Percentiles rank a stretch among this genome's conserved stretches.
phyloP scores from a whole-genome alignment of 2,797 vertebrate species.

The Crocidura indochinensis region DNA sequence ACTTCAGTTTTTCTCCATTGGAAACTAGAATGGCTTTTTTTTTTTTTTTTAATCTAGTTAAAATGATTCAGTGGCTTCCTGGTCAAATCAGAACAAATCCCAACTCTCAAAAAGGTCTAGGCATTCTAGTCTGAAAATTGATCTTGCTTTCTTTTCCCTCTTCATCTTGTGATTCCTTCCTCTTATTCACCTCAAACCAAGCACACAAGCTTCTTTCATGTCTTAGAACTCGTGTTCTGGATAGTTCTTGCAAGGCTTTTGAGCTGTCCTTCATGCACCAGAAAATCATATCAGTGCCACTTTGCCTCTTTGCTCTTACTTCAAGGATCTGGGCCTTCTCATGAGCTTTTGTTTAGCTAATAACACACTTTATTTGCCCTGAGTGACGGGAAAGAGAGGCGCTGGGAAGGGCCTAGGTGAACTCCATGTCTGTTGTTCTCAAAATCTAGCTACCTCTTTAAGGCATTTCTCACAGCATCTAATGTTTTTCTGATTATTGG shows the following conservation, averaged over 20 bases:
- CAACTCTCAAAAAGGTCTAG: neutral
- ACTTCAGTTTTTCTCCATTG: neutral
- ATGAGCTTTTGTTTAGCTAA: no score
- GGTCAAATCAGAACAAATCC: neutral
- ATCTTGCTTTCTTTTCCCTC: neutral
- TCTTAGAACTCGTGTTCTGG: neutral
- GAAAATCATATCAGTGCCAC: neutral
- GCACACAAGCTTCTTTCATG: neutral
- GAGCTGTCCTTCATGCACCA: neutral
- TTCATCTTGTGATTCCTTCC: no score
- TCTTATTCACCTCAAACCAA: neutral
- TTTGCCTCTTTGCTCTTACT: no score
- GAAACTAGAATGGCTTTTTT: slow-evolving; percentile 36
- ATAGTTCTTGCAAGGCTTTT: neutral
- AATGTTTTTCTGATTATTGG: neutral
- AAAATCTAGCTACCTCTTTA: neutral
- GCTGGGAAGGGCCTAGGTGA: neutral
- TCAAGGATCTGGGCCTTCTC: no score
- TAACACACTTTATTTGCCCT: no score
- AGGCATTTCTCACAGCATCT: neutral
- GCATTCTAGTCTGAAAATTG: neutral
- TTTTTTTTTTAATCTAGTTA: neutral
- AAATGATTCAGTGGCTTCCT: neutral
- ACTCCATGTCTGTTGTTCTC: neutral
- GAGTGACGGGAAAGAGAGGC: neutral